These are phyloP conservation scores for Sesamia inferens DNA, from an alignment of 2,888 invertebrate species.

Conservation along the genomic window DNA sequence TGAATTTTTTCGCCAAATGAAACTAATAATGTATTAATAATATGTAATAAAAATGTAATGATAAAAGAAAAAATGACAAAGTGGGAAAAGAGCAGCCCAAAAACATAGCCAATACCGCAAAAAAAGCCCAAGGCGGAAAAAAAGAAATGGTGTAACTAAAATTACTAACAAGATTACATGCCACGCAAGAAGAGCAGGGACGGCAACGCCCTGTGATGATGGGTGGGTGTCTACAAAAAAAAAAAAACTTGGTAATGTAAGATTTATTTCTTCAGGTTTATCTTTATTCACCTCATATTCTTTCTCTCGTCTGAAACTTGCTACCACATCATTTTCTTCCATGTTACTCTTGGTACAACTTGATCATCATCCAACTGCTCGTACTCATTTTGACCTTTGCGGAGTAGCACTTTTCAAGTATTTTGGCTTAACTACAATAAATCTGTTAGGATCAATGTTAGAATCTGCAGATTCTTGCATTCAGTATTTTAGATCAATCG, in stretches of 20 bases:
- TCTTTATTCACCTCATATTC: constrained; percentile 92
- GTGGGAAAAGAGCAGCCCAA: too few species aligned
- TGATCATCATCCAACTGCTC: constrained; percentile 91
- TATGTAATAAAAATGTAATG: too few species aligned
- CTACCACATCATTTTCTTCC: constrained; percentile 97
- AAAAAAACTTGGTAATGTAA: constrained; percentile 97
- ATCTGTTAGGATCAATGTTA: constrained; percentile 93
- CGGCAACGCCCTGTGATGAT: too few species aligned
- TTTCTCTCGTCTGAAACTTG: constrained; percentile 95
- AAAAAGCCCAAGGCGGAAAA: too few species aligned
- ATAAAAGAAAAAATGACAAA: too few species aligned
- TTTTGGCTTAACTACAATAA: constrained; percentile 91
- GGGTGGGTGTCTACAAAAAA: too few species aligned
- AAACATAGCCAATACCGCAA: too few species aligned
- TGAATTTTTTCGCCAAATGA: too few species aligned
- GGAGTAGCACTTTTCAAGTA: constrained; percentile 91
- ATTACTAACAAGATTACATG: too few species aligned
- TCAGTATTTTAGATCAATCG: constrained; percentile 55
- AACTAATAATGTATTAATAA: too few species aligned
- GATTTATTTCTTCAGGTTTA: constrained; percentile 92
- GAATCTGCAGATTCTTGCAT: constrained; percentile 54
- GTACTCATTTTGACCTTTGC: constrained; percentile 85
- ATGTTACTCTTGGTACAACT: constrained; percentile 92
- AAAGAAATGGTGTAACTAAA: too few species aligned
- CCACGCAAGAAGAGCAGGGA: too few species aligned